Evolutionary conservation across 2,797 vertebrate species (phyloP).

Genomic region (Anguilla megastoma): DNA sequence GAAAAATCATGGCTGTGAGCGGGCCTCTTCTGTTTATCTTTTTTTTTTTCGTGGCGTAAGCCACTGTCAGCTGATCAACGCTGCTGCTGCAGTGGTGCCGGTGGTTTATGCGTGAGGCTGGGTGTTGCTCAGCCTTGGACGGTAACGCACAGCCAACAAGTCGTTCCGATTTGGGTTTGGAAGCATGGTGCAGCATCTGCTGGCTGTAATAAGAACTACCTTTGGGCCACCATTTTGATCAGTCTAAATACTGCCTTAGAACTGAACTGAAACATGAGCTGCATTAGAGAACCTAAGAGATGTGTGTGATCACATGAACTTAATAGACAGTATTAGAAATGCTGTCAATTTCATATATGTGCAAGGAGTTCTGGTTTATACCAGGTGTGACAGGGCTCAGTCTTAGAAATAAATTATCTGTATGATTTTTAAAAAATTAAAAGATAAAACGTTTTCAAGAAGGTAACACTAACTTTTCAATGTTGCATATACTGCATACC

Average conservation of each 20-base stretch:
- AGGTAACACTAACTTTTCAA: not conserved
- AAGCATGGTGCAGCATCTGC: conserved; percentile 60
- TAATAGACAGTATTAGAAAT: not conserved
- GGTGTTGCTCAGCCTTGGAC: not conserved
- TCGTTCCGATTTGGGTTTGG: conserved; percentile 34
- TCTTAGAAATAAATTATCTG: not conserved
- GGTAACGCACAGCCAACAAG: not conserved
- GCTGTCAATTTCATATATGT: not conserved
- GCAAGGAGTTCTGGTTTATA: not conserved
- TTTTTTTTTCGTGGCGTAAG: not conserved
- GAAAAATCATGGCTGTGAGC: not conserved
- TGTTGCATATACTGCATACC: too few species aligned
- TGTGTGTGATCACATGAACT: not conserved
- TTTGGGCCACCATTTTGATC: conserved; percentile 15
- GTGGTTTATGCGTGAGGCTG: not conserved
- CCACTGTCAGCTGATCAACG: not conserved
- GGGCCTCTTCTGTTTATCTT: not conserved
- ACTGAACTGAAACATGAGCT: not conserved
- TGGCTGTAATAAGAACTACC: conserved; percentile 54
- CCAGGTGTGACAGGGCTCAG: not conserved
- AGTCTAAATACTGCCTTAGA: not conserved
- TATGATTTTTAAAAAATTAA: too few species aligned
- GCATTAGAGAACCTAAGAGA: not conserved
- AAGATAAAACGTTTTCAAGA: too few species aligned
- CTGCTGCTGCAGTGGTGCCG: not conserved